A percentile compares a stretch with the other conserved stretches of the same genome.
phyloP scores from a whole-genome alignment of 2,888 invertebrate species.

The Sipha maydis region DNA sequence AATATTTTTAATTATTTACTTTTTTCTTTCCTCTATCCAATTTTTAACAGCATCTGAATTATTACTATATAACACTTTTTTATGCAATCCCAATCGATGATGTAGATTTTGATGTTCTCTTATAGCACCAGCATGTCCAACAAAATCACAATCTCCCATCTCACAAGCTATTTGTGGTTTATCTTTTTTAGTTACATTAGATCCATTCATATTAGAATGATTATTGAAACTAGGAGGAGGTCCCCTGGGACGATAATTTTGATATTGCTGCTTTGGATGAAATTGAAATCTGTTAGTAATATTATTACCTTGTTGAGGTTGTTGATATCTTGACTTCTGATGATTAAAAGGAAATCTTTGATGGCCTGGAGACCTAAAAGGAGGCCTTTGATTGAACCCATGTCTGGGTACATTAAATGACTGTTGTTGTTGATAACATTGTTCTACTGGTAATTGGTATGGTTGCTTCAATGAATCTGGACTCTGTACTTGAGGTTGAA shows the following conservation, averaged over 20 bases:
- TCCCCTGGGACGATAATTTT: slow-evolving; percentile 18
- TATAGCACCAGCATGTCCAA: slow-evolving; percentile 48
- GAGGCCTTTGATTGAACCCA: slow-evolving; percentile 42
- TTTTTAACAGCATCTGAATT: slow-evolving; percentile 51
- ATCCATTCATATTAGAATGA: not conserved
- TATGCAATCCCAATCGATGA: slow-evolving; percentile 51
- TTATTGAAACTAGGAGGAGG: slow-evolving; percentile 21
- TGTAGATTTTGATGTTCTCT: slow-evolving; percentile 60
- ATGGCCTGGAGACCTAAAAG: slow-evolving; percentile 16
- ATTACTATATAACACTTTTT: slow-evolving; percentile 57
- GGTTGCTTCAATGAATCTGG: not conserved
- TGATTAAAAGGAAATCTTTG: slow-evolving; percentile 29
- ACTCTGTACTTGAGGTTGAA: slow-evolving; percentile 35
- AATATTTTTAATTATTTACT: slow-evolving; percentile 9
- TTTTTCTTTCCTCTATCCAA: slow-evolving; percentile 58
- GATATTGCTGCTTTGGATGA: slow-evolving; percentile 45
- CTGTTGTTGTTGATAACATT: slow-evolving; percentile 43
- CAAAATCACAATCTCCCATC: slow-evolving; percentile 50
- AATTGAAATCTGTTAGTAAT: slow-evolving; percentile 30
- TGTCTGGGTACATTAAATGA: slow-evolving; percentile 27
- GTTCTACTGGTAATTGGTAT: slow-evolving; percentile 19
- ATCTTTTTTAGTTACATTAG: slow-evolving; percentile 12
- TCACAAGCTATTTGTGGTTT: slow-evolving; percentile 48
- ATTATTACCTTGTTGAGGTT: slow-evolving; percentile 24
- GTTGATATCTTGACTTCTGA: slow-evolving; percentile 33